Evolutionary conservation across 1,140 invertebrate genomes (phyloP), one percentile per base, ranked within the genome.

Genomic region (Cotesia typhae): DNA sequence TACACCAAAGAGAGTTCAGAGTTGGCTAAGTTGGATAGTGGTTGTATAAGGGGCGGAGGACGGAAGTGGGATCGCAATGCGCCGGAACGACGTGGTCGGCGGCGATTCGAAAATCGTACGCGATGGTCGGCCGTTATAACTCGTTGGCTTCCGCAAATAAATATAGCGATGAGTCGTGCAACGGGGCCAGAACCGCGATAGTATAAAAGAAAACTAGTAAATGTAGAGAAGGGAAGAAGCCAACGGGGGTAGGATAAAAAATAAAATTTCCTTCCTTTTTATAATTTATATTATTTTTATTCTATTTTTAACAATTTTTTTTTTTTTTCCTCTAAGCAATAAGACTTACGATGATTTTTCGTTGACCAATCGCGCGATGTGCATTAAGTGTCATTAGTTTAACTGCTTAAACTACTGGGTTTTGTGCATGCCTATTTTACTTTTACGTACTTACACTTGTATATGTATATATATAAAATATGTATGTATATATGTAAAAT

Each of bases 81-180:
- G 70, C 70, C 70, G 70, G 70, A 71, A 71, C 70, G 70, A 71
- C 70, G 70, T 71, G 70, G 70, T 71, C 61, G 70, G 75, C 73
- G 77, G 75, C 78, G 81, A 79, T 72, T 72, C 65, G 71, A 72
- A 72, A 72, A 72, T 72, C 71, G 55, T 38, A 51, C 36, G 37
- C 35, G 70, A 20, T 71, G 70, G 70, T 71, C 61, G 70, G 61
- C 70, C 70, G 70, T 71, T 71, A 71, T 71, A 71, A 71, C 60
- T 71, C 70, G 70, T 71, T 71, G 60, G 70, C 65, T 71, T 71
- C 70, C 70, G 70, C 70, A 71, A 71, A 71, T 71, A 71, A 71
- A 71, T 71, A 71, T 65, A 65, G 28, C 61, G 70, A 70, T 70
- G 57, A 70, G 59, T 60, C 70, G 70, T 63, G 61, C 60, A 71